A percentile compares a stretch with the other conserved stretches of the same genome.
Conservation (phyloP, 2,888 invertebrate species). For the Drosophila leonis region DNA sequence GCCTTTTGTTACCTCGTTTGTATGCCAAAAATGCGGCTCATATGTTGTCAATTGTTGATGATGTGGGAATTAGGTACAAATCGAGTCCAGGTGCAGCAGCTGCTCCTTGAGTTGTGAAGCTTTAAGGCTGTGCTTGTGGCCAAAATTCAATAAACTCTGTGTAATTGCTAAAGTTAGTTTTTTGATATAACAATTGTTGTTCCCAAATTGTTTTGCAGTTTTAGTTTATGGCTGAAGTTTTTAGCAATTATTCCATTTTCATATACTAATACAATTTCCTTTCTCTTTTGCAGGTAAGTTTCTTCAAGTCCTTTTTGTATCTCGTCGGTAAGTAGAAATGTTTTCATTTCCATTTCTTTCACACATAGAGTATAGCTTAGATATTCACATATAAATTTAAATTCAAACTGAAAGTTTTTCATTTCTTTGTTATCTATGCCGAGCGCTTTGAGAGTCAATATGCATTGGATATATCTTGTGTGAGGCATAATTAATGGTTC, state of each 20-base stretch:
- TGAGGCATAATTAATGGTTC: constrained; percentile 20
- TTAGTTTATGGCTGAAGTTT: constrained; percentile 7
- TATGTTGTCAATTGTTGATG: constrained; percentile 77
- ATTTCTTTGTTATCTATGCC: neutral
- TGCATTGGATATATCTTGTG: neutral
- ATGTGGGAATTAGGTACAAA: constrained; percentile 75
- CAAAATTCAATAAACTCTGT: constrained; percentile 8
- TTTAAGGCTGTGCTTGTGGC: constrained; percentile 27
- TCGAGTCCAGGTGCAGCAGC: constrained; percentile 32
- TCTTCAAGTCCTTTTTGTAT: neutral
- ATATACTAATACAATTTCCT: constrained; percentile 14
- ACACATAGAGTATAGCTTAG: neutral
- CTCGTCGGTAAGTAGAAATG: constrained; percentile 14
- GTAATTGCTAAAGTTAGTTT: constrained; percentile 17
- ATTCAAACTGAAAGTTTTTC: neutral
- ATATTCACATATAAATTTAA: constrained; percentile 1
- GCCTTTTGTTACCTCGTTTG: constrained; percentile 40
- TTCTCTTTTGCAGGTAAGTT: constrained; percentile 52
- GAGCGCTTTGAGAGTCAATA: neutral
- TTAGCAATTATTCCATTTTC: neutral
- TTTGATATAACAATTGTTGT: neutral
- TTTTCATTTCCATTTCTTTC: neutral
- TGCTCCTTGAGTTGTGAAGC: constrained; percentile 3
- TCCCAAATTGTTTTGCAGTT: neutral
- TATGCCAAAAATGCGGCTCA: constrained; percentile 69